phyloP scores from a whole-genome alignment of 2,888 invertebrate species.

The Drosophila setosimentum region DNA sequence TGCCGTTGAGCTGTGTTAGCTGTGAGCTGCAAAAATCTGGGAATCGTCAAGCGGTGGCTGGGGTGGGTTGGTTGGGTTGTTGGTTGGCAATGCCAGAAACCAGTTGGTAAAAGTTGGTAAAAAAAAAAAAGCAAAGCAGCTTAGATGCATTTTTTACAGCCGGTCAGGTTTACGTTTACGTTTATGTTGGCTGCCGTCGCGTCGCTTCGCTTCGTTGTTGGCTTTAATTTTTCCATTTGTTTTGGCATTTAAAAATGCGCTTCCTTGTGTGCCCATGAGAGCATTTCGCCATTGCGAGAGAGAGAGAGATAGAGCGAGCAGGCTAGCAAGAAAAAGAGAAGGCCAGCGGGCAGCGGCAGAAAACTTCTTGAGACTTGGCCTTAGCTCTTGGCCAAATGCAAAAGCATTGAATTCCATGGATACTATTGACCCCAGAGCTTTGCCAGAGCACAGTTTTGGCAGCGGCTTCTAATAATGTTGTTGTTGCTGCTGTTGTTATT shows the following conservation, averaged over 20 bases:
- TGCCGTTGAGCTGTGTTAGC: conserved; percentile 57
- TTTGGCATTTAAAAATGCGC: conserved; percentile 81
- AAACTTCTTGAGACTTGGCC: conserved; percentile 58
- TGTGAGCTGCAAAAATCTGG: conserved; percentile 56
- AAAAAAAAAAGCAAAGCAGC: conserved; percentile 76
- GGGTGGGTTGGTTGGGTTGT: conserved; percentile 19
- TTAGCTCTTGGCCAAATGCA: conserved; percentile 72
- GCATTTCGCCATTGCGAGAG: conserved; percentile 36
- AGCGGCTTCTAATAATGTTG: conserved; percentile 63
- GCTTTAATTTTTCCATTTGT: conserved; percentile 81
- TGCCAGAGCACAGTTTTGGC: conserved; percentile 57
- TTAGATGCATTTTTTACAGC: conserved; percentile 81
- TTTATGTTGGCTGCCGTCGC: conserved; percentile 35
- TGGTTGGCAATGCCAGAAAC: conserved; percentile 65
- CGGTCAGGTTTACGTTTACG: conserved; percentile 39
- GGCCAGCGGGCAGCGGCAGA: conserved; percentile 3
- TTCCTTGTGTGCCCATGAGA: conserved; percentile 75
- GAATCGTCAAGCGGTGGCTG: conserved; percentile 38
- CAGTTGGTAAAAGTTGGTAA: conserved; percentile 79
- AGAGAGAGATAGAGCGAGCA: not conserved
- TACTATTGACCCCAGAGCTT: conserved; percentile 76
- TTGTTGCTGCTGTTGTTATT: conserved; percentile 50
- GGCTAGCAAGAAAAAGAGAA: conserved; percentile 18
- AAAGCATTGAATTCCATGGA: conserved; percentile 77
- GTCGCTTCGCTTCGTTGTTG: conserved; percentile 69